phyloP scores from a whole-genome alignment of 2,888 invertebrate genomes.

The Pogonocherus hispidulus region DNA sequence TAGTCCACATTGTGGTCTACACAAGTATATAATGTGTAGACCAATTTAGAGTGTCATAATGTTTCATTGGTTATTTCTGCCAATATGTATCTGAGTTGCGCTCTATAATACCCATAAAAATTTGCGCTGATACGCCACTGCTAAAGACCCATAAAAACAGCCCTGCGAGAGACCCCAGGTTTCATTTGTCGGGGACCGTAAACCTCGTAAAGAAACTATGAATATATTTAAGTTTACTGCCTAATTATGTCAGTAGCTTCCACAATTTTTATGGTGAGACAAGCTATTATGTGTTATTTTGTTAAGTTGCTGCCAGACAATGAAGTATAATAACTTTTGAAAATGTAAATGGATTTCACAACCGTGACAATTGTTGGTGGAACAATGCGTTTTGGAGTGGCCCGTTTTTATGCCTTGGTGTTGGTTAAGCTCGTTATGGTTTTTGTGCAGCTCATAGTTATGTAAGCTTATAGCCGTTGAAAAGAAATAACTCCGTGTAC shows the following conservation, averaged over 20 bases:
- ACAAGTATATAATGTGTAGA: too few species aligned
- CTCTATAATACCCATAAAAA: too few species aligned
- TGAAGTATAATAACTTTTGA: conserved; percentile 28
- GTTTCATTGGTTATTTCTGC: too few species aligned
- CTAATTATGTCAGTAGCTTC: conserved; percentile 55
- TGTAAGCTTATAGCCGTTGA: not conserved
- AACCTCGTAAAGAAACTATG: conserved; percentile 52
- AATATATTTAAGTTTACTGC: conserved; percentile 53
- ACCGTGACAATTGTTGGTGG: conserved; percentile 10
- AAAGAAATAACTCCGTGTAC: not conserved
- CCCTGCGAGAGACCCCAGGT: conserved; percentile 41
- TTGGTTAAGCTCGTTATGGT: not conserved
- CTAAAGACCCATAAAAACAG: conserved; percentile 40
- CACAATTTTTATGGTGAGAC: conserved; percentile 48
- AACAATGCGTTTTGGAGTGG: conserved; percentile 17
- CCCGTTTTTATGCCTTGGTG: not conserved
- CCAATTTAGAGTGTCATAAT: too few species aligned
- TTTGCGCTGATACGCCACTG: conserved; percentile 16
- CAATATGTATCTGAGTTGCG: too few species aligned
- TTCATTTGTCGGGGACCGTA: conserved; percentile 47
- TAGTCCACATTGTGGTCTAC: too few species aligned
- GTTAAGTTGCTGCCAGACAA: conserved; percentile 42
- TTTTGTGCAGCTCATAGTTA: not conserved
- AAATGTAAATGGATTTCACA: conserved; percentile 24
- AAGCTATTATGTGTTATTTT: conserved; percentile 52